Percentiles rank a stretch among this genome's conserved stretches.
Evolutionary conservation across 2,113 vertebrate species (phyloP).

Genomic region (Erythrolamprus reginae): DNA sequence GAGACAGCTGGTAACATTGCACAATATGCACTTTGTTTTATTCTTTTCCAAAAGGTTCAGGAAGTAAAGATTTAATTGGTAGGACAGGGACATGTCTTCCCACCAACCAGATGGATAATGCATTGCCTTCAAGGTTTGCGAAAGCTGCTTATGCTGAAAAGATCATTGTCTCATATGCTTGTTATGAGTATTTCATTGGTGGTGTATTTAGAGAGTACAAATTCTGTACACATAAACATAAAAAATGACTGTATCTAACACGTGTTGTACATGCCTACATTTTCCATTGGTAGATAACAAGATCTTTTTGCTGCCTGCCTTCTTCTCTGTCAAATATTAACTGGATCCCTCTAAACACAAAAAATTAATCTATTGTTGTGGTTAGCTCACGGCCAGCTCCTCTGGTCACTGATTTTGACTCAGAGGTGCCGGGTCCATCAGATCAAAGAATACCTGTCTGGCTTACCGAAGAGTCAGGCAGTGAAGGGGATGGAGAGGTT

Average conservation of each 20-base stretch:
- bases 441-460: no score
- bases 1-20: conserved; percentile 17
- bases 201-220: neutral
- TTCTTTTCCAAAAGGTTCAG: conserved; percentile 13
- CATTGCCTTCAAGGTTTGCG: neutral
- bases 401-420: no score
- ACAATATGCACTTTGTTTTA: neutral
- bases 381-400: no score
- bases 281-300: neutral
- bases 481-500: no score
- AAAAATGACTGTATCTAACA: neutral
- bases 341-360: no score
- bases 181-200: neutral
- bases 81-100: conserved; percentile 19
- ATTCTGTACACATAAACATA: neutral
- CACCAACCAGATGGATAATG: conserved; percentile 18
- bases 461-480: no score
- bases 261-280: neutral
- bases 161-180: neutral
- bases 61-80: conserved; percentile 22
- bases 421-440: no score
- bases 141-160: conserved; percentile 5
- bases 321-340: neutral
- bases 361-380: no score
- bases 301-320: neutral